Evolutionary conservation across 2,888 invertebrate species (phyloP), one percentile per base, ranked within the genome.

Genomic region (Phorcus lineatus): DNA sequence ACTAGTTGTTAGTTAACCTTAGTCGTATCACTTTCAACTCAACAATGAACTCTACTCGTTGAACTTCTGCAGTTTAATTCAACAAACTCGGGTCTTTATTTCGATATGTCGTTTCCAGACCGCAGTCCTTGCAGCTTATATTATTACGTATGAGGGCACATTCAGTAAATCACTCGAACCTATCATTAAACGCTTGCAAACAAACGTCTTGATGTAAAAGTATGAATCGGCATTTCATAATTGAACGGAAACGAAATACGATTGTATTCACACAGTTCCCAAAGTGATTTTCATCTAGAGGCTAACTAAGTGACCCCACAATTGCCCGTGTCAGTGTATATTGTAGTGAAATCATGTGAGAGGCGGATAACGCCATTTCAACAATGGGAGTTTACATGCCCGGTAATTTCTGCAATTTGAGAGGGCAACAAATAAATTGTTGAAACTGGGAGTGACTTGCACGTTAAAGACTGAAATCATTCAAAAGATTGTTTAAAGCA

Each of bases 351-450:
- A 24, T 28, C 24, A 62, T 62, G 16, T 62, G 28, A 28, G 62
- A 24, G 28, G 62, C 9, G 28, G 62, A 28, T 62, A 62, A 62
- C 28, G 28, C 62, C 24, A 62, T 16, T 31, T 17, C 24, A 28
- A 62, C 62, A 62, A 62, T 28, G 4, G 28, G 28, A 62, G 62
- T 62, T 62, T 62, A 62, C 62, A 62, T 62, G 62, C n/a, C 62
- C 62, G 28, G 62, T 31, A 62, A 62, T 62, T 62, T 62, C n/a
- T 13, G 24, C 28, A 62, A 62, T 62, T 62, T 62, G 62, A 62
- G 62, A 62, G 24, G 62, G 62, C 62, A 62, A 62, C 62, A 62
- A 24, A 62, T 62, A 28, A 62, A 62, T 31, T 24, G 24, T 24
- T 62, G 24, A 62, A 0, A 13, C 28, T 62, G 4, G 22, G 24